A percentile compares a stretch with the other conserved stretches of the same genome.
phyloP scores from a whole-genome alignment of 2,888 invertebrate genomes.

The Pycnomerus fuliginosus region DNA sequence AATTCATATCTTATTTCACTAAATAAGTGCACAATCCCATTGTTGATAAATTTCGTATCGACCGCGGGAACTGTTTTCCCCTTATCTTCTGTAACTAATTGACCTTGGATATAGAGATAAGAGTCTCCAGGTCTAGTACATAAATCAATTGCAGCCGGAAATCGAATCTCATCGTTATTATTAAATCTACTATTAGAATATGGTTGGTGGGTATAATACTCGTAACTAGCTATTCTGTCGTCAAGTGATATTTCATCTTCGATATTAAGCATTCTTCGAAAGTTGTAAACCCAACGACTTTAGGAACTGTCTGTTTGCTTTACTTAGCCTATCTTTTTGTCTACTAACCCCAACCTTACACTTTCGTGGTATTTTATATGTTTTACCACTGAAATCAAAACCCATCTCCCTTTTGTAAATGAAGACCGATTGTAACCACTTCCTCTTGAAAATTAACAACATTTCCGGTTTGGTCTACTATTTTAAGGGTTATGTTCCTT shows the following conservation, averaged over 20 bases:
- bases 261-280: background rate
- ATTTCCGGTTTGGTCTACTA: constrained; percentile 16
- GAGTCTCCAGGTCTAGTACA: background rate
- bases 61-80: background rate
- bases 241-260: background rate
- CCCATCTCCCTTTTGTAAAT: constrained; percentile 8
- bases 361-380: background rate
- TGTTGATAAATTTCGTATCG: background rate
- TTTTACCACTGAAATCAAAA: constrained; percentile 5
- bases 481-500: constrained; percentile 14
- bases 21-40: background rate
- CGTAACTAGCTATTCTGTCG: background rate
- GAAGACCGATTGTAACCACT: constrained; percentile 10
- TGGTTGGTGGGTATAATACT: background rate
- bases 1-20: constrained; percentile 2
- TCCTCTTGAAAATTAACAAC: constrained; percentile 7
- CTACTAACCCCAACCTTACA: background rate
- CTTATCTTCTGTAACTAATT: background rate
- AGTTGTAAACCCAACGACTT: background rate
- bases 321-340: background rate
- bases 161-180: background rate
- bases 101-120: background rate
- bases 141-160: background rate
- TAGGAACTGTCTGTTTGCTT: background rate
- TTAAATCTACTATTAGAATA: background rate